A percentile compares a stretch with the other conserved stretches of the same genome.
These are phyloP conservation scores for Macroglossus sobrinus DNA, from an alignment of 2,113 vertebrate species.

Conservation along the genomic window DNA sequence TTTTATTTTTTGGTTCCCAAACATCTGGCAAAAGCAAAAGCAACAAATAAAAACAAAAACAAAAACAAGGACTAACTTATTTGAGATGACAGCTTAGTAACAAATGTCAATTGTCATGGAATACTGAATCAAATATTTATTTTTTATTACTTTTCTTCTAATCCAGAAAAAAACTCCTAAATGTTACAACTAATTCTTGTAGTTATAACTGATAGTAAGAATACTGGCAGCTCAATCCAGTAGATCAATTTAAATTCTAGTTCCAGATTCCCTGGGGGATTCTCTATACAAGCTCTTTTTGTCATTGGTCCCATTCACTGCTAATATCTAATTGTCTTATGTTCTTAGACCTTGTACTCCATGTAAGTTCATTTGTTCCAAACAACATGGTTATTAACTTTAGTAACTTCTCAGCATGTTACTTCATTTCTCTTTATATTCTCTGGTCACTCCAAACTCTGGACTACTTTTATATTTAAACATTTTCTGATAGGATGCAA, in stretches of 20 bases:
- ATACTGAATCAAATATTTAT: not conserved
- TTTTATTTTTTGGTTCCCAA: not conserved
- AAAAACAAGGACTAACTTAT: not conserved
- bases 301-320: not conserved
- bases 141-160: not conserved
- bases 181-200: not conserved
- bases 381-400: not conserved
- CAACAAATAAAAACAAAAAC: not conserved
- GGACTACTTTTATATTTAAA: not conserved
- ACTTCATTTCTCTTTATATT: not conserved
- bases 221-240: not conserved
- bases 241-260: not conserved
- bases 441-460: not conserved
- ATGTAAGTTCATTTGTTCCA: not conserved
- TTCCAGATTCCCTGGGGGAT: not conserved
- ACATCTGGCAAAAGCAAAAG: not conserved
- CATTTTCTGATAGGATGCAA: not conserved
- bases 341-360: not conserved
- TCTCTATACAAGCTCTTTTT: not conserved
- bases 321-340: not conserved
- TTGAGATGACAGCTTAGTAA: not conserved
- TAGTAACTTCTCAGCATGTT: not conserved
- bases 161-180: not conserved
- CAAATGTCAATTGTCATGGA: not conserved
- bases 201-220: not conserved